Evolutionary conservation across 2,113 vertebrate genomes (phyloP).

Genomic region (Thamnophis sirtalis): DNA sequence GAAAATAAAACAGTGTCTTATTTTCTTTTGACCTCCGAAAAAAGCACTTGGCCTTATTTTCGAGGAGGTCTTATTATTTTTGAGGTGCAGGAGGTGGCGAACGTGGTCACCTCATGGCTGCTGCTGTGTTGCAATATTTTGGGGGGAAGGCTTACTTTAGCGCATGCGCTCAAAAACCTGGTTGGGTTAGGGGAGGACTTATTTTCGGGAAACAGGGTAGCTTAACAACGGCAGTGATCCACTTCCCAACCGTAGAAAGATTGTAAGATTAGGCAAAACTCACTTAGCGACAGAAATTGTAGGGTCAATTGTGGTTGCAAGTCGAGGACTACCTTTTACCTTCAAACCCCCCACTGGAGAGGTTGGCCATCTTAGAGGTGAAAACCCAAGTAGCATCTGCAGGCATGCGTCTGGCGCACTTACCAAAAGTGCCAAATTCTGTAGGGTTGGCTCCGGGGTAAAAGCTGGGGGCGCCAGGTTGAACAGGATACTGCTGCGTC

Average conservation of each 20-base stretch:
- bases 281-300: not conserved
- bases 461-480: conserved; percentile 86
- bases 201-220: too few species aligned
- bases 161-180: too few species aligned
- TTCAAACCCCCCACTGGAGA: not conserved
- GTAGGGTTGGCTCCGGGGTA: conserved; percentile 90
- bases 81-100: too few species aligned
- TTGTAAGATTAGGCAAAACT: not conserved
- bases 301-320: not conserved
- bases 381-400: too few species aligned
- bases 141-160: too few species aligned
- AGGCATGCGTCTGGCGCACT: conserved; percentile 28
- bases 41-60: too few species aligned
- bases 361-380: not conserved
- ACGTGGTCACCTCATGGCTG: too few species aligned
- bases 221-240: not conserved
- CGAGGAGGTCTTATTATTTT: too few species aligned
- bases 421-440: conserved; percentile 92
- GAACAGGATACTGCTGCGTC: conserved; percentile 90
- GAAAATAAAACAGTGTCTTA: too few species aligned
- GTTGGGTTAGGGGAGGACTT: too few species aligned
- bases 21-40: too few species aligned
- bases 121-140: too few species aligned
- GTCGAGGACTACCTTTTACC: not conserved
- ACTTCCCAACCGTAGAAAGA: not conserved